These are phyloP conservation scores for Stictocephala bisonia DNA, from an alignment of 2,888 invertebrate genomes.

Conservation along the genomic window DNA sequence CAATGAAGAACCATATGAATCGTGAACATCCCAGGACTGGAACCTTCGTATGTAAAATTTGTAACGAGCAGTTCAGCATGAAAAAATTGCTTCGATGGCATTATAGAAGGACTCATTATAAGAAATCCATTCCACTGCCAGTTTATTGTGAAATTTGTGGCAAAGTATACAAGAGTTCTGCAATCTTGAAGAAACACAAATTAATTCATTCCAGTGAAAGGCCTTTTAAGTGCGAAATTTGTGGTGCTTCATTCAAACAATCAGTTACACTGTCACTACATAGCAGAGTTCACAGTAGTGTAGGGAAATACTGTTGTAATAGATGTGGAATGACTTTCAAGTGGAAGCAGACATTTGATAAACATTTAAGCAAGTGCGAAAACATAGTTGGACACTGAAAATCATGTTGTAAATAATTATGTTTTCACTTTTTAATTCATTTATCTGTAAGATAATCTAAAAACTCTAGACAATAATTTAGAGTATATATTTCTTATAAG, in stretches of 20 bases:
- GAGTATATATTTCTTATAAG: no score
- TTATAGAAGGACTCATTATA: no score
- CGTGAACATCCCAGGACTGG: neutral
- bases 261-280: neutral
- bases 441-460: no score
- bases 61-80: neutral
- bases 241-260: neutral
- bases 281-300: neutral
- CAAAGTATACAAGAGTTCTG: neutral
- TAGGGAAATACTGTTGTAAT: neutral
- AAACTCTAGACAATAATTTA: no score
- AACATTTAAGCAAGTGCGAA: neutral
- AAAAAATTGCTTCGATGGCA: no score
- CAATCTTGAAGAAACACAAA: neutral
- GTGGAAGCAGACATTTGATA: conserved; percentile 1
- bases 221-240: neutral
- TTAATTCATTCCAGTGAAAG: neutral
- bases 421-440: no score
- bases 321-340: neutral
- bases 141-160: conserved; percentile 1
- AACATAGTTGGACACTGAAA: no score
- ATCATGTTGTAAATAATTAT: no score
- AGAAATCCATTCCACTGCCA: no score
- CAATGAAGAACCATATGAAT: neutral
- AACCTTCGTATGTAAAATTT: neutral